Base-by-base conservation (phyloP, 64 coral and sea anemone species). In the Platygyra sinensis region DNA sequence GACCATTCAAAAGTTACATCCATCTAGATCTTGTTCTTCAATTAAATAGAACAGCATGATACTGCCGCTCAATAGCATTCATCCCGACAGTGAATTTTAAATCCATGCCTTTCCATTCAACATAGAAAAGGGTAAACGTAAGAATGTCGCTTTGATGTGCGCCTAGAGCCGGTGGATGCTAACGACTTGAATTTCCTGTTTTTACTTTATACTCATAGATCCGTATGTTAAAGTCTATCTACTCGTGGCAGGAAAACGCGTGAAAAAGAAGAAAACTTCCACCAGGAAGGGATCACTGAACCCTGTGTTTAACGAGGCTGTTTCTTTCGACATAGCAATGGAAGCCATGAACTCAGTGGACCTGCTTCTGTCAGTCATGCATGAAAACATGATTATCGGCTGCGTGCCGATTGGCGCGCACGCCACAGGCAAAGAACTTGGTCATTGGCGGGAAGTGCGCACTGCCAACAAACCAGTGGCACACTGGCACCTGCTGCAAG, bases 291-390 rank as follows among this genome's bases (percentile, higher is more conserved):
- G 89, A 42, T 75, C 91, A 16, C 80, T 98, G 20, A 94, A 98
- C 30, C 96, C 96, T 50, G 93, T 94, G 25, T 98, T 98, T 49
- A 98, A 98, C 62, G 96, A 98, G 50, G 96, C 96, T n/a, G 80
- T 98, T 15, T 94, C 96, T 11, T 98, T 98, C 67, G 96, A 98
- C 64, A 91, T 98, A 32, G 55, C 96, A 24, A 60, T 50, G 59
- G 96, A 98, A 32, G 78, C 74, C 30, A 67, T 98, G 81, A 87
- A 92, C 79, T 92, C 79, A 55, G 76, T 94, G 32, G 96, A 91
- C 30, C 36, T 98, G 61, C 62, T 98, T 32, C 60, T 98, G 29
- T 94, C 96, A 11, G 96, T 98, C 16, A 92, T 98, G 93, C 96
- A 98, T 31, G 92, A 90, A 32, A 98, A 98, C 75, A 86, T 94